A percentile compares a stretch with the other conserved stretches of the same genome.
Conservation (phyloP, 2,888 invertebrate species). For the Watsonalla binaria region DNA sequence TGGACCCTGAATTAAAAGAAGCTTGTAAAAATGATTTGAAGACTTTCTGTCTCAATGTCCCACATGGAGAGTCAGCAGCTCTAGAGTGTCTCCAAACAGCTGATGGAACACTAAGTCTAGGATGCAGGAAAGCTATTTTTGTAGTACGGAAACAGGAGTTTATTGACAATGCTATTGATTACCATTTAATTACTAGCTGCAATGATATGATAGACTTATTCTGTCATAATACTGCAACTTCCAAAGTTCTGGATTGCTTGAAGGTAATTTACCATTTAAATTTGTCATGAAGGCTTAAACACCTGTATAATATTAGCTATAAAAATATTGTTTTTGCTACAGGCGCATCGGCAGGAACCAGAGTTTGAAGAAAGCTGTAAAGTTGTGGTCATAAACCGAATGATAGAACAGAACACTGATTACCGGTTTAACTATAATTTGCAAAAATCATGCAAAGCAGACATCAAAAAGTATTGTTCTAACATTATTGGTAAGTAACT, state of each 20-base stretch:
- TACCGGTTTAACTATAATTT: slow-evolving; percentile 92
- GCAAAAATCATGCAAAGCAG: slow-evolving; percentile 87
- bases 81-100: slow-evolving; percentile 87
- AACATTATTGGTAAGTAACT: slow-evolving; percentile 59
- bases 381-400: slow-evolving; percentile 89
- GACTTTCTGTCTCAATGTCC: slow-evolving; percentile 82
- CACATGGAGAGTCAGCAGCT: slow-evolving; percentile 84
- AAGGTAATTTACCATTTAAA: slow-evolving; percentile 71
- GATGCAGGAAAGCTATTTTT: slow-evolving; percentile 90
- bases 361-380: slow-evolving; percentile 91
- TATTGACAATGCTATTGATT: slow-evolving; percentile 92
- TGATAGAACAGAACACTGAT: slow-evolving; percentile 94
- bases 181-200: slow-evolving; percentile 89
- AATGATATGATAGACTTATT: slow-evolving; percentile 91
- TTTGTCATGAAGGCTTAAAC: slow-evolving; percentile 1
- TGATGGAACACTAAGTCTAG: slow-evolving; percentile 80
- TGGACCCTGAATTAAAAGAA: slow-evolving; percentile 90
- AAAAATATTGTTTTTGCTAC: slow-evolving; percentile 30
- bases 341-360: slow-evolving; percentile 85
- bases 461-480: slow-evolving; percentile 84
- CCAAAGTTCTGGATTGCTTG: slow-evolving; percentile 86
- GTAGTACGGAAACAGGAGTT: slow-evolving; percentile 91
- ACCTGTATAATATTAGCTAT: background rate
- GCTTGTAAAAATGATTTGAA: slow-evolving; percentile 90
- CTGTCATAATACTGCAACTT: slow-evolving; percentile 85